Base-by-base conservation (phyloP, 2,113 vertebrate genomes). In the Pipra filicauda region DNA sequence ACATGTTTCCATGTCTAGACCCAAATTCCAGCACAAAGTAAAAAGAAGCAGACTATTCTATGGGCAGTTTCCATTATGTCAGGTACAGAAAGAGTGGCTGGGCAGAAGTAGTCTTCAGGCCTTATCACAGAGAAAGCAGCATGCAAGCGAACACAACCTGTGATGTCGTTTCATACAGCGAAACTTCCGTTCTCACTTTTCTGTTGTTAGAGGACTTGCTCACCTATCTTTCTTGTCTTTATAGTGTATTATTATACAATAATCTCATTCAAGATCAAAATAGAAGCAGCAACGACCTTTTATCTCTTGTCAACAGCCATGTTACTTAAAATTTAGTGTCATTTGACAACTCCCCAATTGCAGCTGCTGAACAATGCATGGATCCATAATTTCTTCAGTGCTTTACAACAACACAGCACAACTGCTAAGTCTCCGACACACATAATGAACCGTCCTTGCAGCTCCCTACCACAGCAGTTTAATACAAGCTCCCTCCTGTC, bases 251-350 rank as follows among this genome's bases (percentile, higher is more conserved):
- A 88, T 37, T 43, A 83, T 13, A 58, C 24, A 83, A 75, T 58
- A 55, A 94, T 49, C 31, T 81, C 43, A 71, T 33, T 80, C 30
- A 21, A 80, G 71, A 90, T 77, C 88, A 81, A 88, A 88, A 80
- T 24, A 64, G 72, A 55, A 90, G 62, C 37, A 69, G 75, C 71
- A 71, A 44, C 1, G 4, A 65, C 33, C 48, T 89, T 88, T 80
- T 74, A 51, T 54, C 62, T 79, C 43, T 79, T 35, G 55, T 59
- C 76, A 67, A 59, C 41, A 79, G 27, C 1, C 0, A 69, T 20
- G 17, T 48, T 48, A 73, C 43, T 71, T 52, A 85, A 80, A 90
- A 93, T 65, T 41, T 43, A 71, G 31, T 33, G 43, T 62, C 46
- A 76, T 13, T 18, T 72, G 71, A 88, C 4, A 71, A 51, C 37